Evolutionary conservation across 2,888 invertebrate genomes (phyloP).

Genomic region (Carpatolechia fugitivella): DNA sequence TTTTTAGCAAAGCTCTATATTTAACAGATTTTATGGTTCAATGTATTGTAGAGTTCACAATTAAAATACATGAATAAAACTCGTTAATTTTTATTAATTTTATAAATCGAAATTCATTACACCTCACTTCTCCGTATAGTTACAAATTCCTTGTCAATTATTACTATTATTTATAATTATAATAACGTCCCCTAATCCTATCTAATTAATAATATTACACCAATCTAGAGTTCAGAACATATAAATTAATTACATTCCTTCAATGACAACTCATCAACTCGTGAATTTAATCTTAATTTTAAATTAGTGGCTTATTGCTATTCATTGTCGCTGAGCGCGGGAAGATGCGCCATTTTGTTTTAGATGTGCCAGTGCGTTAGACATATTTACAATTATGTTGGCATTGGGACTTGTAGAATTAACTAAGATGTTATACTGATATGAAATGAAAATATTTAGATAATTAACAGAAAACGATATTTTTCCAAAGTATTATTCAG

Average conservation of each 20-base stretch:
- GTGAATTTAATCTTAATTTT: conserved; percentile 40
- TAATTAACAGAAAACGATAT: too few relatives aligned
- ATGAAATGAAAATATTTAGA: too few relatives aligned
- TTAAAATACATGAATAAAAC: conserved; percentile 48
- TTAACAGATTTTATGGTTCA: too few relatives aligned
- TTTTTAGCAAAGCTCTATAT: too few relatives aligned
- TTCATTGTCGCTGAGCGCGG: conserved; percentile 39
- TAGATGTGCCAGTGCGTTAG: conserved; percentile 38
- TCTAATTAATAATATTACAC: conserved; percentile 56
- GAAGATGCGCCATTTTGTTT: conserved; percentile 34
- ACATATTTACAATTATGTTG: conserved; percentile 40
- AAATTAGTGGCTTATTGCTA: conserved; percentile 61
- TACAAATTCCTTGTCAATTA: conserved; percentile 76
- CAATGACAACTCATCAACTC: conserved; percentile 41
- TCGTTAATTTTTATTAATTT: conserved; percentile 78
- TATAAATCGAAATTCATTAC: conserved; percentile 78
- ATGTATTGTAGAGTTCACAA: background rate
- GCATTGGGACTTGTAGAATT: background rate
- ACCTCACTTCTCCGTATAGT: conserved; percentile 68
- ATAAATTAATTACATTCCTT: conserved; percentile 63
- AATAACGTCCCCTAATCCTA: conserved; percentile 67
- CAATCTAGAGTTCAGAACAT: conserved; percentile 62
- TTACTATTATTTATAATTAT: conserved; percentile 66
- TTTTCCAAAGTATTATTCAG: too few relatives aligned
- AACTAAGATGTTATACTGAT: too few relatives aligned